Evolutionary conservation across 2,113 vertebrate genomes (phyloP).

Genomic region (Mesocricetus auratus): DNA sequence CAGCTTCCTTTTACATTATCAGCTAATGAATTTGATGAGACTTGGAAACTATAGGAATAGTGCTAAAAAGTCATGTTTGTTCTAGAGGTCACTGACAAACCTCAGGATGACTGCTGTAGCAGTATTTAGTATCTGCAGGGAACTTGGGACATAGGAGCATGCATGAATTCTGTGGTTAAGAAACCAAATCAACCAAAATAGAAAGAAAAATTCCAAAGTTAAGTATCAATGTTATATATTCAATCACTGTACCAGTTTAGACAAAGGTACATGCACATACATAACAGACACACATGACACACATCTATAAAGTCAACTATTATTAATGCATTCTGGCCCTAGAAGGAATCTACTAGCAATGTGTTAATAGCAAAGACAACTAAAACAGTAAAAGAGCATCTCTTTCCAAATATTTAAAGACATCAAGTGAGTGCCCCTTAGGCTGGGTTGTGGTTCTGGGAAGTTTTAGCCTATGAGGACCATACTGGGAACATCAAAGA

Average conservation of each 20-base stretch:
- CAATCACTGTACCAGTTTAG: slow-evolving; percentile 19
- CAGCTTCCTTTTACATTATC: background rate
- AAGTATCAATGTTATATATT: slow-evolving; percentile 45
- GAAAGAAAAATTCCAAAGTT: slow-evolving; percentile 57
- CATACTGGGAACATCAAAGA: slow-evolving; percentile 81
- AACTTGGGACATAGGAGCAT: background rate
- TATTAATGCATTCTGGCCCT: slow-evolving; percentile 55
- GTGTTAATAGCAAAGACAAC: slow-evolving; percentile 76
- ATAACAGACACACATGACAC: slow-evolving; percentile 21
- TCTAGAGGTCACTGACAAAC: slow-evolving; percentile 26
- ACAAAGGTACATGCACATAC: background rate
- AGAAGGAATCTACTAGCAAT: slow-evolving; percentile 71
- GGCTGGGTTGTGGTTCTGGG: slow-evolving; percentile 78
- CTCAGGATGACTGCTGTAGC: background rate
- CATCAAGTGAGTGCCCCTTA: slow-evolving; percentile 72
- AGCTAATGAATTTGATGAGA: slow-evolving; percentile 30
- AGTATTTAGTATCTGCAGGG: background rate
- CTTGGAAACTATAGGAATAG: slow-evolving; percentile 1
- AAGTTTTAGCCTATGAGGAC: slow-evolving; percentile 79
- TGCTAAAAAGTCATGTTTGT: slow-evolving; percentile 25
- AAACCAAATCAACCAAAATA: background rate
- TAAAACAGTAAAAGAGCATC: slow-evolving; percentile 79
- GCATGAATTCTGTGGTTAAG: slow-evolving; percentile 11
- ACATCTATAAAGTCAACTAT: slow-evolving; percentile 68
- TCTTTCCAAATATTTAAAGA: slow-evolving; percentile 80